A percentile compares a stretch with the other conserved stretches of the same genome.
Conservation (phyloP, 2,888 invertebrate genomes). For the Trichogramma dendrolimi region DNA sequence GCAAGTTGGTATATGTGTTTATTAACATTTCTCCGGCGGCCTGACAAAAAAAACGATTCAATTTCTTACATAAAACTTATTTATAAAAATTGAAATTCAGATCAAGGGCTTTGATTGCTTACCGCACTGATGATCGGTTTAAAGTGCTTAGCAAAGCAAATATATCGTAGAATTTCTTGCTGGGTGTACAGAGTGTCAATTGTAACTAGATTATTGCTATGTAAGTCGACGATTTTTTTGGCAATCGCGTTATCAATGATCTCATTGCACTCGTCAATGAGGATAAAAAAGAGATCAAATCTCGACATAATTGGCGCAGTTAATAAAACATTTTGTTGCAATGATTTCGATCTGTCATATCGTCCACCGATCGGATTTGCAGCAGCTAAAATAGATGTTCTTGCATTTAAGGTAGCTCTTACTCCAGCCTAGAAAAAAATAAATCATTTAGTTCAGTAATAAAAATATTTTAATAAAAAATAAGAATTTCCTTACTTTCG, state of each 20-base stretch:
- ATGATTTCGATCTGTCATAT: conserved; percentile 88
- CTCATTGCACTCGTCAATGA: conserved; percentile 95
- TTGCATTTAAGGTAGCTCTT: conserved; percentile 92
- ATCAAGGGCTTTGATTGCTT: conserved; percentile 31
- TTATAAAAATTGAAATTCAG: neutral
- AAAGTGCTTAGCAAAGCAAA: conserved; percentile 94
- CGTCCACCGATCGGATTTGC: conserved; percentile 97
- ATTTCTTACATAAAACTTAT: conserved; percentile 2
- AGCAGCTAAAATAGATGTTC: conserved; percentile 96
- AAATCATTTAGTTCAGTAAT: neutral
- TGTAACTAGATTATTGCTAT: conserved; percentile 76
- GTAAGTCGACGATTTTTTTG: conserved; percentile 89
- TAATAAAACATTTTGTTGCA: conserved; percentile 90
- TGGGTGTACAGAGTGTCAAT: conserved; percentile 79
- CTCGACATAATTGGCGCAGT: conserved; percentile 98
- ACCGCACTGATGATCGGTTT: conserved; percentile 82
- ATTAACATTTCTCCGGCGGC: conserved; percentile 82
- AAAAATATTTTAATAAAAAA: no score
- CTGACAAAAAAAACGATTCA: conserved; percentile 41
- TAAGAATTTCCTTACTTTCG: conserved; percentile 64
- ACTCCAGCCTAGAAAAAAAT: conserved; percentile 73
- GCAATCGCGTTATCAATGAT: conserved; percentile 96
- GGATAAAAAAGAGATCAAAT: conserved; percentile 96
- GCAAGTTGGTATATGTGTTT: conserved; percentile 79
- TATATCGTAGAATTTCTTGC: conserved; percentile 88